Evolutionary conservation across 2,113 vertebrate genomes (phyloP), one percentile per base, ranked within the genome.

Genomic region (Deroptyus accipitrinus): DNA sequence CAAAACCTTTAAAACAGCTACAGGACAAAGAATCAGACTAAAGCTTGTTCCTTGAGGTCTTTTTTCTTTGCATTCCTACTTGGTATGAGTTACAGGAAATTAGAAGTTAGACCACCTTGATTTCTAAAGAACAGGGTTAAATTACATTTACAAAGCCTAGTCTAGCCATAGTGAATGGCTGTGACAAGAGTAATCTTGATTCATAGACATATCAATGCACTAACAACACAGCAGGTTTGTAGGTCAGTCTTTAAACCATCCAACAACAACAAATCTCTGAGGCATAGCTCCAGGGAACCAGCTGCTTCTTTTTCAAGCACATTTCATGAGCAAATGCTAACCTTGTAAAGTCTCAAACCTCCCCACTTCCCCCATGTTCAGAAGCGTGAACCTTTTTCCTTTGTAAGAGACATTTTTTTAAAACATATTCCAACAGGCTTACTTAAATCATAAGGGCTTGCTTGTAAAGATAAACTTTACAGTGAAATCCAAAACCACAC

Each of bases 41-140:
- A 81, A 78, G 16, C 51, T 64, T 74, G 42, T n/a, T 90, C 51
- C n/a, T 41, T 1, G 2, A 59, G 15, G 37, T 39, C 68, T 69
- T 22, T 63, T 78, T 83, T 82, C 75, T 55, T 69, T 66, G 27
- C 51, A 51, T 89, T 83, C 68, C n/a, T 72, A 35, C 46, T 83
- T 86, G 62, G 61, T 48, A 66, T 62, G 68, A 46, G 55, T 67
- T 79, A 46, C 55, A 79, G 70, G 76, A 90, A 95, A 89, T 90
- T 57, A 68, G 84, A 83, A 96, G 48, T 23, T 48, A 90, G 92
- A 79, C 91, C 70, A 94, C 86, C 83, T 80, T 76, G 4, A 62
- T 93, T 95, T 94, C 81, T 85, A 92, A 95, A 92, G 92, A 49
- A 55, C 7, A 86, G 57, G 20, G 55, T 87, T 80, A 90, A 89